Evolutionary conservation across 2,113 vertebrate species (phyloP).

Genomic region (Sinosuthora webbiana): DNA sequence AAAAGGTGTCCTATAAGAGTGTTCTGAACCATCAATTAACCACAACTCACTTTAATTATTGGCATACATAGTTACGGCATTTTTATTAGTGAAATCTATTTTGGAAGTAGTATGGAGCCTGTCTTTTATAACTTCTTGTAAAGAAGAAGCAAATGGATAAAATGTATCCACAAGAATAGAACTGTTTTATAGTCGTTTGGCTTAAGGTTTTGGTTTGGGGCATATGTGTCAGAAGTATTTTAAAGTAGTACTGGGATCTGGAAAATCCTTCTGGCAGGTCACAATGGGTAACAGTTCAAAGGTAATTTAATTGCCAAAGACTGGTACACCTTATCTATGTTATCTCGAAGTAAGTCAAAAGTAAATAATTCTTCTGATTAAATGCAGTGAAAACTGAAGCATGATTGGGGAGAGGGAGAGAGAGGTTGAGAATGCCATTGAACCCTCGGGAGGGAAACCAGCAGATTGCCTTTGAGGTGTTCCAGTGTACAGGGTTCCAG

Average conservation of each 20-base stretch:
- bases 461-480: background rate
- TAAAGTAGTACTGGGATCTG: background rate
- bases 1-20: background rate
- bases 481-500: background rate
- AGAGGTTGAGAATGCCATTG: background rate
- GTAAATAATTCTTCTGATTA: background rate
- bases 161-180: background rate
- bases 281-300: background rate
- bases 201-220: background rate
- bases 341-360: background rate
- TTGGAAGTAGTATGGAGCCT: background rate
- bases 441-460: background rate
- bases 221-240: background rate
- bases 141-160: background rate
- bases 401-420: background rate
- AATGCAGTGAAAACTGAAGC: background rate
- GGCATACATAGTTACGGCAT: background rate
- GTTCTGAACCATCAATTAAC: background rate
- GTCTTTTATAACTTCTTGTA: background rate
- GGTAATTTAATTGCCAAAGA: background rate
- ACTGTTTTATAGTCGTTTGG: background rate
- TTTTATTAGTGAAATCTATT: background rate
- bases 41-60: background rate
- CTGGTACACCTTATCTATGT: background rate
- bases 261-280: slow-evolving; percentile 26